Evolutionary conservation across 2,113 vertebrate genomes (phyloP).

Genomic region (Pituophis catenifer): DNA sequence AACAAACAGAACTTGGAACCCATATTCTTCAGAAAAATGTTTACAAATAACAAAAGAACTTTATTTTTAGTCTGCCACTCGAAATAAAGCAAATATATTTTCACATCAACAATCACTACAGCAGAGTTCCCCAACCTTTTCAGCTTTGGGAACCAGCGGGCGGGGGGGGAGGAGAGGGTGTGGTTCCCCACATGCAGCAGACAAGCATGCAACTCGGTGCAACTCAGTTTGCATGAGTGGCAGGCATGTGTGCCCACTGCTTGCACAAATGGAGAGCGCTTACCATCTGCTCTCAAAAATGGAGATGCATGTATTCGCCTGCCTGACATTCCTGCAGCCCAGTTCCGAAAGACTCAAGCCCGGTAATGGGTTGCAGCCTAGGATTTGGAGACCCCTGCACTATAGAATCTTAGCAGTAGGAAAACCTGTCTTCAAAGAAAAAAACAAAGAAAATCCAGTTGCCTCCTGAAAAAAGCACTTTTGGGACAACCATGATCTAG

Average conservation of each 20-base stretch:
- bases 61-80: conserved; percentile 4
- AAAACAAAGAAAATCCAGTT: too few species aligned
- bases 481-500: too few species aligned
- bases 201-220: neutral
- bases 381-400: neutral
- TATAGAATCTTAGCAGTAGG: neutral
- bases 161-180: too few species aligned
- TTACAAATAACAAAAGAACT: neutral
- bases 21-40: neutral
- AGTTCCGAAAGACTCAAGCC: neutral
- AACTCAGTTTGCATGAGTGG: neutral
- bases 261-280: neutral
- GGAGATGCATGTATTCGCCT: neutral
- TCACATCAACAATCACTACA: neutral
- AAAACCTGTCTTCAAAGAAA: neutral
- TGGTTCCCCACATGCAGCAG: neutral
- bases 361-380: too few species aligned
- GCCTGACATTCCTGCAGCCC: neutral
- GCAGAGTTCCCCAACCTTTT: neutral
- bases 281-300: neutral
- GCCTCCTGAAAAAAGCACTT: too few species aligned
- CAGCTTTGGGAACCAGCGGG: neutral
- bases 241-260: neutral
- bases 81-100: neutral
- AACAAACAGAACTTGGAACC: neutral